Percentiles rank a stretch among this genome's conserved stretches.
These are phyloP conservation scores for Pelodytes ibericus DNA, from an alignment of 2,797 vertebrate genomes.

Conservation along the genomic window DNA sequence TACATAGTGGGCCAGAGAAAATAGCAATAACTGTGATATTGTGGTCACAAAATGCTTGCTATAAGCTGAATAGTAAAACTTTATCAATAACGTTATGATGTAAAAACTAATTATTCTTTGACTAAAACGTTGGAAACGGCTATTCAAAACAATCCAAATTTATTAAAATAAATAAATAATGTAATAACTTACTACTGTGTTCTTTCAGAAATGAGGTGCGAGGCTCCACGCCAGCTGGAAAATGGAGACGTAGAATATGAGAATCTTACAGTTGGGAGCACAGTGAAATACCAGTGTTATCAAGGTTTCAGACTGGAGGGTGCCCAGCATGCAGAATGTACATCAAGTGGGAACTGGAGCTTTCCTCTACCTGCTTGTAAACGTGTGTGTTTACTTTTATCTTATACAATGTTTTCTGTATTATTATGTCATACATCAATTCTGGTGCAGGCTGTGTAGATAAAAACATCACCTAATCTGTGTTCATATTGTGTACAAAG, in stretches of 20 bases:
- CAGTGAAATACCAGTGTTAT: constrained; percentile 81
- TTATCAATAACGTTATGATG: too few relatives aligned
- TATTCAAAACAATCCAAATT: too few relatives aligned
- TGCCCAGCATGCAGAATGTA: constrained; percentile 77
- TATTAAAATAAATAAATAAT: neutral
- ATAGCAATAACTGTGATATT: too few relatives aligned
- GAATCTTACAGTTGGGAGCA: constrained; percentile 77
- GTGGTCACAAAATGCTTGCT: too few relatives aligned
- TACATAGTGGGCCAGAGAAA: too few relatives aligned
- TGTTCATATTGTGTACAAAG: too few relatives aligned
- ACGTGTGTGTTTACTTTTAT: constrained; percentile 79
- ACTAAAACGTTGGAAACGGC: too few relatives aligned
- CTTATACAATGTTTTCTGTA: neutral
- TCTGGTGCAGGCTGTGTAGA: too few relatives aligned
- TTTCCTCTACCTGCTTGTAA: constrained; percentile 83
- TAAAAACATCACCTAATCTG: too few relatives aligned
- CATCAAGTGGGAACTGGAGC: constrained; percentile 83
- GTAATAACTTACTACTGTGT: constrained; percentile 11
- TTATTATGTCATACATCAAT: neutral
- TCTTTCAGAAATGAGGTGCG: constrained; percentile 76
- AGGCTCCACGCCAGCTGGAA: constrained; percentile 71
- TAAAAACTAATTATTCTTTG: too few relatives aligned
- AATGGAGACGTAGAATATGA: constrained; percentile 81
- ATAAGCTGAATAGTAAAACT: too few relatives aligned
- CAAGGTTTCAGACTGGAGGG: constrained; percentile 86